Conservation (phyloP, 2,113 vertebrate species). For the Microcebus griseorufus region DNA sequence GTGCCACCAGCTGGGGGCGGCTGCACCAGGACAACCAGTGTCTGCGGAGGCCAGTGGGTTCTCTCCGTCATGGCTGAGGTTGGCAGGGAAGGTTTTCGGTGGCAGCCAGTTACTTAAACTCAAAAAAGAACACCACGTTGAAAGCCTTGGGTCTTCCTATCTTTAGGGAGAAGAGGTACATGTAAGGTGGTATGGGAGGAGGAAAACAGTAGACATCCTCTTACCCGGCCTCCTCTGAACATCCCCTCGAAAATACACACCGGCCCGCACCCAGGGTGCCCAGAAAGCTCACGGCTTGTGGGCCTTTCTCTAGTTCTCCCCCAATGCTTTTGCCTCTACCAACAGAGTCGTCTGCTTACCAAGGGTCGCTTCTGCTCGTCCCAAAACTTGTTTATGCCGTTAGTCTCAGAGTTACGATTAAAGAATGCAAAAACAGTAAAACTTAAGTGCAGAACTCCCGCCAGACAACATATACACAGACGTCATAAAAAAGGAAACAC, state of each 20-base stretch:
- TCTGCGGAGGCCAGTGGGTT: background rate
- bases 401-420: background rate
- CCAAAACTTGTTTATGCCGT: background rate
- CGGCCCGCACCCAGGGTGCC: too few species aligned
- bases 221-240: background rate
- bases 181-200: background rate
- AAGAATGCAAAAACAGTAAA: background rate
- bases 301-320: background rate
- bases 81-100: background rate
- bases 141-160: background rate
- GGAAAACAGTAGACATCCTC: background rate
- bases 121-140: background rate
- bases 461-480: background rate
- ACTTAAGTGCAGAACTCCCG: background rate
- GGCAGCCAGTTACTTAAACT: background rate
- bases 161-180: background rate
- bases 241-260: background rate
- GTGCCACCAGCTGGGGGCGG: background rate
- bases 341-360: background rate
- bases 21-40: fast-evolving
- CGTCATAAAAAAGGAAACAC: background rate
- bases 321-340: background rate
- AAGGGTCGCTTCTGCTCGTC: background rate
- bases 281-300: background rate
- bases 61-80: background rate